Conservation (phyloP, 2,797 vertebrate genomes). For the Spinibarbus caldwelli region DNA sequence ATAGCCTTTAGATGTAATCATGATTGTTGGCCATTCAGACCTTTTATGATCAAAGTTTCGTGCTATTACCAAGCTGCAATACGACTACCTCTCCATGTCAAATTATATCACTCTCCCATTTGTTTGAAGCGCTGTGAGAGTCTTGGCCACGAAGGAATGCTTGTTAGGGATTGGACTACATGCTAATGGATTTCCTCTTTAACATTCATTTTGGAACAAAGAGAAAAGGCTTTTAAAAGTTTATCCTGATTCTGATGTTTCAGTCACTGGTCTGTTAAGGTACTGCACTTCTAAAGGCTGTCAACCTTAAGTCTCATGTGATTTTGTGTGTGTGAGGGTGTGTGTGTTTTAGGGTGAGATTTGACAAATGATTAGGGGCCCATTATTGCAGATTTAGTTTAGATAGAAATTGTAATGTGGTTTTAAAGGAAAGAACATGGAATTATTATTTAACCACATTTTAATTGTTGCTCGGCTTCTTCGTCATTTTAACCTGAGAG, state of each 20-base stretch:
- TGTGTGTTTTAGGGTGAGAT: background rate
- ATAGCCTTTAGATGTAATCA: constrained; percentile 7
- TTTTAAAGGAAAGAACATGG: background rate
- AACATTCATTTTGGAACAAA: constrained; percentile 41
- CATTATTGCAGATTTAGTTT: constrained; percentile 52
- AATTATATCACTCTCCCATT: constrained; percentile 37
- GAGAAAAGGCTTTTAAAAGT: constrained; percentile 31
- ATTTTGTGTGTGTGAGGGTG: constrained; percentile 16
- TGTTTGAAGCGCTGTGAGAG: constrained; percentile 36
- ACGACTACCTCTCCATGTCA: constrained; percentile 38
- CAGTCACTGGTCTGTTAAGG: constrained; percentile 34
- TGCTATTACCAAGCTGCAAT: constrained; percentile 14
- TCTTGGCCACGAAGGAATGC: constrained; percentile 23
- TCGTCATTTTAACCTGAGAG: background rate
- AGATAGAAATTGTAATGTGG: background rate
- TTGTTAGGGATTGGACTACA: constrained; percentile 32
- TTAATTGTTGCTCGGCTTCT: background rate
- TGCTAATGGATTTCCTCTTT: constrained; percentile 50
- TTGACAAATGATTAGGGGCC: constrained; percentile 57
- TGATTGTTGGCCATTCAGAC: constrained; percentile 15
- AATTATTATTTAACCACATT: background rate
- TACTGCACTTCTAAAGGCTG: constrained; percentile 26
- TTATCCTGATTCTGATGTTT: constrained; percentile 25
- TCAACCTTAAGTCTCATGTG: constrained; percentile 19
- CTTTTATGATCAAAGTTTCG: constrained; percentile 39